A percentile compares a stretch with the other conserved stretches of the same genome.
Conservation (phyloP, 2,797 vertebrate genomes). For the Acanthornis magna region DNA sequence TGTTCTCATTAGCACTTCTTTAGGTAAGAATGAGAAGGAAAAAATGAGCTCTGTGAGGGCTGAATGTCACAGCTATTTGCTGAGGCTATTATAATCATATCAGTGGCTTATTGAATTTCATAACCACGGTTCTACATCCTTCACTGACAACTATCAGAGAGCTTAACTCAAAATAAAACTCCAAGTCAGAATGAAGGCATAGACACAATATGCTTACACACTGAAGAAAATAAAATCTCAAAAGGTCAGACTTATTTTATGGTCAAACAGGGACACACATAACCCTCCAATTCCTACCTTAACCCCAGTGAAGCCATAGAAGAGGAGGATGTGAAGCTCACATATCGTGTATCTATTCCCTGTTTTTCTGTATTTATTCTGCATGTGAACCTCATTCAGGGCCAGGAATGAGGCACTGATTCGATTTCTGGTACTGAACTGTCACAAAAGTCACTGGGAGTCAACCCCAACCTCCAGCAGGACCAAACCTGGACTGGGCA, state of each 20-base stretch:
- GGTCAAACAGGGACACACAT: neutral
- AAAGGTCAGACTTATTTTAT: neutral
- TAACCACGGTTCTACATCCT: neutral
- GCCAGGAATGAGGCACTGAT: neutral
- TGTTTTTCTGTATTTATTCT: neutral
- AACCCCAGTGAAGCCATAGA: neutral
- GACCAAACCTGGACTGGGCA: neutral
- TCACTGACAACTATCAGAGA: neutral
- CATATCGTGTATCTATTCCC: neutral
- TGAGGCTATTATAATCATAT: neutral
- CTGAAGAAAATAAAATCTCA: neutral
- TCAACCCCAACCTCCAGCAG: neutral
- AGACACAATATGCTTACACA: neutral
- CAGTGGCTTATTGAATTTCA: neutral
- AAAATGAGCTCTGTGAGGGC: neutral
- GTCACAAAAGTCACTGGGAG: accelerated
- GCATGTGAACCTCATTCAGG: accelerated
- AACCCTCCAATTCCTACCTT: accelerated
- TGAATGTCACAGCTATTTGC: neutral
- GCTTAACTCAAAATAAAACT: constrained; percentile 17
- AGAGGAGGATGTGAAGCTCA: neutral
- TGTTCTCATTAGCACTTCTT: constrained; percentile 13
- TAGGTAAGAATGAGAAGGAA: neutral
- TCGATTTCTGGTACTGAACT: neutral
- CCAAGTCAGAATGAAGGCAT: neutral